Conservation (phyloP, 1,140 invertebrate species). For the Brachionus rotundiformis region DNA sequence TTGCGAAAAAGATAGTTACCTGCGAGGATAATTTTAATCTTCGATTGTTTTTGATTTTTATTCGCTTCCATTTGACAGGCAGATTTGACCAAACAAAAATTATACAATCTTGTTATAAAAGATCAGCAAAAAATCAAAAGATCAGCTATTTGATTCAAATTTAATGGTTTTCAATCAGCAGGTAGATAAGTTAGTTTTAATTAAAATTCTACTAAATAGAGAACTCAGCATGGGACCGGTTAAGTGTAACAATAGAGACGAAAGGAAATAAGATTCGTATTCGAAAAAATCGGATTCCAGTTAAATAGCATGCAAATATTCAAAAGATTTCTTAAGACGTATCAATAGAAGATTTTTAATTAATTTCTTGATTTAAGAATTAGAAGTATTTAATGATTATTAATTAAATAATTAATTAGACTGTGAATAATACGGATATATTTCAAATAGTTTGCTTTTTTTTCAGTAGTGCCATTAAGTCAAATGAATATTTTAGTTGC, state of each 20-base stretch:
- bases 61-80: neutral
- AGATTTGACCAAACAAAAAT: neutral
- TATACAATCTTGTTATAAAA: neutral
- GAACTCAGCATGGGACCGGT: conserved; percentile 2
- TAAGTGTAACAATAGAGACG: conserved; percentile 27
- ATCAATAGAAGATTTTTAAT: conserved; percentile 23
- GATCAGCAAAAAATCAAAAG: neutral
- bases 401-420: conserved; percentile 50
- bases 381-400: conserved; percentile 39
- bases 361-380: conserved; percentile 31
- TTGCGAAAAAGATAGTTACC: conserved; percentile 41
- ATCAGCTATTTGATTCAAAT: conserved; percentile 7
- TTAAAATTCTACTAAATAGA: conserved; percentile 12
- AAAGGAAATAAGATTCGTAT: conserved; percentile 11
- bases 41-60: conserved; percentile 28
- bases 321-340: conserved; percentile 19
- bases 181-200: conserved; percentile 22
- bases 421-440: conserved; percentile 43
- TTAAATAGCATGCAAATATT: neutral
- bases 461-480: neutral
- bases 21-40: conserved; percentile 43
- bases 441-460: conserved; percentile 16
- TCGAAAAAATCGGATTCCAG: conserved; percentile 16
- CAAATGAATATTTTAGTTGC: neutral
- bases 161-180: conserved; percentile 18